A percentile compares a stretch with the other conserved stretches of the same genome.
Evolutionary conservation across 2,888 invertebrate genomes (phyloP).

Genomic region (Cheiracanthium punctorium): DNA sequence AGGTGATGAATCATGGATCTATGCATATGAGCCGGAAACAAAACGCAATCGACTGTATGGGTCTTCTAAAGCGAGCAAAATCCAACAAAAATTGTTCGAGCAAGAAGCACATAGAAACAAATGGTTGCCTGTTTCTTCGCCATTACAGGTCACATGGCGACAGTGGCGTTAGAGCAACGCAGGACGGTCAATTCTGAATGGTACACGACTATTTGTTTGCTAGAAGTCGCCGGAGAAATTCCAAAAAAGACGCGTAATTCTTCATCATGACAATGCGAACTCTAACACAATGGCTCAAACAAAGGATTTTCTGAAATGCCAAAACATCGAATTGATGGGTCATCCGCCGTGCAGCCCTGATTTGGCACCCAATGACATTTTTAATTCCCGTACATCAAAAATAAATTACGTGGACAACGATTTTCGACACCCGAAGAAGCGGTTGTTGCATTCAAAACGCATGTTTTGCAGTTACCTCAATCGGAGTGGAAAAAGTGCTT

Average conservation of each 20-base stretch:
- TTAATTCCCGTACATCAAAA: no score
- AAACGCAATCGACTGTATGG: not conserved
- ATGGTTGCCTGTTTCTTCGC: not conserved
- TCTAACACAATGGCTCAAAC: not conserved
- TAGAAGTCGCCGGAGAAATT: not conserved
- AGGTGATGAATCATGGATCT: conserved; percentile 20
- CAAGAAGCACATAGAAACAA: no score
- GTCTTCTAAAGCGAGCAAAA: not conserved
- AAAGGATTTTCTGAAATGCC: not conserved
- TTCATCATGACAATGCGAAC: not conserved
- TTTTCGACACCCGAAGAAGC: no score
- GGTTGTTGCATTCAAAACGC: no score
- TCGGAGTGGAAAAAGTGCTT: no score
- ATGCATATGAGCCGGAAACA: not conserved
- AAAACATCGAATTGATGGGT: no score
- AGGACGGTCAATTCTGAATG: not conserved
- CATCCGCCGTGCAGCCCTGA: no score
- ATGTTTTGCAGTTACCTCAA: no score
- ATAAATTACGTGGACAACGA: no score
- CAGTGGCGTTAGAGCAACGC: not conserved
- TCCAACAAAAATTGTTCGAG: not conserved
- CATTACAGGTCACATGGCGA: not conserved
- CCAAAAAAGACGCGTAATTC: not conserved
- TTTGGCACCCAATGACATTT: no score
- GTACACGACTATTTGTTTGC: not conserved